A percentile compares a stretch with the other conserved stretches of the same genome.
Evolutionary conservation across 2,888 invertebrate genomes (phyloP).

Genomic region (Lithophane leautieri): DNA sequence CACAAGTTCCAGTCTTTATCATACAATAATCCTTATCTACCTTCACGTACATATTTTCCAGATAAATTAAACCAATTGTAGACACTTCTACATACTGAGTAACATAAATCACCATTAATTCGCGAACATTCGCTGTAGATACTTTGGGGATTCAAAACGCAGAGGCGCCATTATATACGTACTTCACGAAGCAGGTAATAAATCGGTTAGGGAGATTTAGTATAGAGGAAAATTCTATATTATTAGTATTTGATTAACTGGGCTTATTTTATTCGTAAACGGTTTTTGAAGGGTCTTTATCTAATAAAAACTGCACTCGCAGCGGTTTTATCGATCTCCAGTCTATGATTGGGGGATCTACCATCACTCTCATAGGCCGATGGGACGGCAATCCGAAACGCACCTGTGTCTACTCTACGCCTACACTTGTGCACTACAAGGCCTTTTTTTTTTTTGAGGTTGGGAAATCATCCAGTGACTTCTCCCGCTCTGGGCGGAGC

Average conservation of each 20-base stretch:
- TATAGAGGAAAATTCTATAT: slow-evolving; percentile 26
- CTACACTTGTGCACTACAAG: too few species aligned
- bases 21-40: not conserved
- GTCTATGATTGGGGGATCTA: too few species aligned
- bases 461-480: too few species aligned
- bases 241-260: slow-evolving; percentile 26
- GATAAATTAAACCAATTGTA: slow-evolving; percentile 13
- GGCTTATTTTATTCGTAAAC: not conserved
- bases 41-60: slow-evolving; percentile 4
- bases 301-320: not conserved
- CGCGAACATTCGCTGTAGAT: slow-evolving; percentile 42
- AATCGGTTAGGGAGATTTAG: slow-evolving; percentile 57
- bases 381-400: too few species aligned
- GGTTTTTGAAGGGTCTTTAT: not conserved
- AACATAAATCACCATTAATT: slow-evolving; percentile 59
- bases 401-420: too few species aligned
- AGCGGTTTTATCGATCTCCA: not conserved
- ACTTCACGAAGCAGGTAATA: slow-evolving; percentile 40
- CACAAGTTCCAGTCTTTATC: not conserved
- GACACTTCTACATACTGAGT: slow-evolving; percentile 23
- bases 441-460: too few species aligned
- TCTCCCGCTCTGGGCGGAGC: too few species aligned
- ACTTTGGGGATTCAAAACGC: slow-evolving; percentile 45
- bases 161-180: slow-evolving; percentile 38
- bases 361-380: too few species aligned